Evolutionary conservation across 2,888 invertebrate species (phyloP).

Genomic region (Dermolepida albohirtum): DNA sequence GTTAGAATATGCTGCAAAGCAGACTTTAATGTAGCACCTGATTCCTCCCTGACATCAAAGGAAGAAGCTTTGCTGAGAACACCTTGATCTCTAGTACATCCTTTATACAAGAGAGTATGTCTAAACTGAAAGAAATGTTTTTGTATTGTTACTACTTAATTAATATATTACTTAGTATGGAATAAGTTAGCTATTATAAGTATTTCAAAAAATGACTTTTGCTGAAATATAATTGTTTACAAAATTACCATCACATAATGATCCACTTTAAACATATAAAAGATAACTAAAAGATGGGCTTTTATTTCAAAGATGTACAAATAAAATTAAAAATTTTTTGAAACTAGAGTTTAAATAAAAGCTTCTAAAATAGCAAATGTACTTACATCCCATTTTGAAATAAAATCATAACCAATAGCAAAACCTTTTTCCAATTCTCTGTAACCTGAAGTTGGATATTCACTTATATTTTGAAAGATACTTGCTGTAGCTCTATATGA

Average conservation of each 20-base stretch:
- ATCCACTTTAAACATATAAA: no score
- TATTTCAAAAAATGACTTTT: no score
- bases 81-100: conserved; percentile 82
- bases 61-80: conserved; percentile 79
- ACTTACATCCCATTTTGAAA: conserved; percentile 71
- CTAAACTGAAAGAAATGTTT: conserved; percentile 69
- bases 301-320: no score
- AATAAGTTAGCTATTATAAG: no score
- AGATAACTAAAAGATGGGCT: no score
- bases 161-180: no score
- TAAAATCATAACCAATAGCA: conserved; percentile 80
- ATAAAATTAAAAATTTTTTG: no score
- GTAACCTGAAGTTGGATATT: conserved; percentile 87
- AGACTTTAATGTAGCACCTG: conserved; percentile 92
- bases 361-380: conserved; percentile 19
- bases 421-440: conserved; percentile 82
- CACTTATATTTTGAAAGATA: conserved; percentile 80
- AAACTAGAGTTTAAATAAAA: no score
- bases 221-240: no score
- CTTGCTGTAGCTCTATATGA: conserved; percentile 74
- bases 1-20: conserved; percentile 83
- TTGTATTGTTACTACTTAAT: no score
- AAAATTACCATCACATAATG: no score
- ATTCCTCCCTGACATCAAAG: conserved; percentile 89
- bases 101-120: conserved; percentile 92